Base-by-base conservation (phyloP, 2,888 invertebrate species). In the Anoncus sp. region DNA sequence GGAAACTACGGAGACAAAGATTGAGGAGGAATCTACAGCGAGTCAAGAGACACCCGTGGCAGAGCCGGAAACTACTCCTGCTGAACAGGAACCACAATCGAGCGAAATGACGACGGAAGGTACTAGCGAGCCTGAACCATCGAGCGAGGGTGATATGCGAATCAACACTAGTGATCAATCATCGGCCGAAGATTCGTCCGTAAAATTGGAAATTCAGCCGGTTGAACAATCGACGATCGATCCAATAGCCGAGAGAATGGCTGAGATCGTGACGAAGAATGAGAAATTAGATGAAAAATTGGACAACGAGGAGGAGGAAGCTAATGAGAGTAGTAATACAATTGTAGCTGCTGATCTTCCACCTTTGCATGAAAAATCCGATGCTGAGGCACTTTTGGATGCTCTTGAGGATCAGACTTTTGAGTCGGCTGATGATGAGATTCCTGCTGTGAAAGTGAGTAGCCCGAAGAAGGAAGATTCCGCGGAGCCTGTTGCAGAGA, bases 401-500 rank as follows among this genome's bases (percentile, higher is more conserved):
- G 77, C 86, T 1, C 80, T 83, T 12, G 85, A 85, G 18, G 79
- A 77, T 22, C 45, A 83, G 18, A 70, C 79, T 35, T 78, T 82
- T 38, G 80, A 84, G 7, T 75, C 81, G 5, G 75, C 69, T 6
- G 75, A 82, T n/a, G 73, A 82, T 77, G 59, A 82, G 78, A 73
- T 66, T 27, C 81, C 83, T 49, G 22, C 66, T 5, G 79, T 79
- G 5, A 82, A 82, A 2, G 65, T 55, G 9, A 67, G 40, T 2
- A 18, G 9, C 1, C 67, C 74, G n/a, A 65, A 72, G 1, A 71
- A 81, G 22, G 81, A 81, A 22, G 47, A 67, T 9, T 71, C 75
- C 4, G 18, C 62, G 1, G 80, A 71, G 43, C 18, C 67, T 14
- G 53, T 51, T 5, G 18, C n/a, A 1, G 79, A 75, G 3, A n/a